Conservation (phyloP, 1,140 invertebrate species). For the Bombus pyrosoma region DNA sequence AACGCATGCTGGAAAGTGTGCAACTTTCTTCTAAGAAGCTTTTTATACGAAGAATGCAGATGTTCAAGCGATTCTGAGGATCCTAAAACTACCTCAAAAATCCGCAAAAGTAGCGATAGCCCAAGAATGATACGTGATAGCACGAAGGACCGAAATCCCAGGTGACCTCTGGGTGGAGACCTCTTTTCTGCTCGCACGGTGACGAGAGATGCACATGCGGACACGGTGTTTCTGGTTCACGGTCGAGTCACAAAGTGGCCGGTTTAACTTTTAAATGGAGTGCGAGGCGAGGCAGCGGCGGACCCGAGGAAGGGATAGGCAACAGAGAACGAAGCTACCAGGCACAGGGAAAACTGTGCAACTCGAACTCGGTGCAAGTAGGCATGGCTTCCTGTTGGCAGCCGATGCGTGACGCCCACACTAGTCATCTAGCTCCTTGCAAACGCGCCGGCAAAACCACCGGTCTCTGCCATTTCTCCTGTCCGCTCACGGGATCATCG, state of each 20-base stretch:
- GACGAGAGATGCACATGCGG: not conserved
- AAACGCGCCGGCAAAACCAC: not conserved
- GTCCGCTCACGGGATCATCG: not conserved
- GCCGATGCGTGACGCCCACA: slow-evolving; percentile 75
- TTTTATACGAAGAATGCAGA: too few species aligned
- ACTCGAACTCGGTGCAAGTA: slow-evolving; percentile 62
- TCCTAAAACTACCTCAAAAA: too few species aligned
- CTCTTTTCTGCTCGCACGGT: not conserved
- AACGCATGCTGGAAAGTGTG: too few species aligned
- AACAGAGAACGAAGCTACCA: slow-evolving; percentile 1
- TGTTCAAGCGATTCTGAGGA: too few species aligned
- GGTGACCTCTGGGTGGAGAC: not conserved
- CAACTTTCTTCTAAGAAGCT: too few species aligned
- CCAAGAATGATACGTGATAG: too few species aligned
- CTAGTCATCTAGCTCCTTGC: slow-evolving; percentile 58
- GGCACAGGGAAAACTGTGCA: slow-evolving; percentile 46
- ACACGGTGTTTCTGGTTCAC: slow-evolving; percentile 53
- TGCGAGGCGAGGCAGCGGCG: not conserved
- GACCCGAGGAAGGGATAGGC: slow-evolving; percentile 2
- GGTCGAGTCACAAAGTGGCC: slow-evolving; percentile 50
- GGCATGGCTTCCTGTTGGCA: slow-evolving; percentile 74
- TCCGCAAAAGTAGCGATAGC: too few species aligned
- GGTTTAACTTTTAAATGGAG: slow-evolving; percentile 56
- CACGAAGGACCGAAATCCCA: too few species aligned
- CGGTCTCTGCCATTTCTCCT: not conserved